Conservation (phyloP, 2,797 vertebrate genomes). For the Buceros bicornis region DNA sequence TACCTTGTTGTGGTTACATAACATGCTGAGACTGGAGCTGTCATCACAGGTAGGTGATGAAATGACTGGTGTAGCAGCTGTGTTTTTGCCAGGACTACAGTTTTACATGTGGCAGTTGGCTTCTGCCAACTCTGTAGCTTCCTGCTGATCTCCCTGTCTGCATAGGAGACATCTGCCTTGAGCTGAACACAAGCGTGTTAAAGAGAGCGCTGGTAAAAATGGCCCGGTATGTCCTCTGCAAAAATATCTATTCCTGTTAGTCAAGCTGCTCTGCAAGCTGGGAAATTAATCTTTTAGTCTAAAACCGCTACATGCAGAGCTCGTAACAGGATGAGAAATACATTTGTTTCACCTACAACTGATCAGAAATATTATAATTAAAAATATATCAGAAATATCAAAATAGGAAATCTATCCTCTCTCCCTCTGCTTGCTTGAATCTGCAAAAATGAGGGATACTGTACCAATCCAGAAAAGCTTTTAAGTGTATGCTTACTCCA, state of each 20-base stretch:
- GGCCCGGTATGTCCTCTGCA: background rate
- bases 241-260: slow-evolving; percentile 9
- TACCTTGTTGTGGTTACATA: background rate
- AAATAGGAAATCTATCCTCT: background rate
- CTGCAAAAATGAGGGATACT: background rate
- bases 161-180: slow-evolving; percentile 18
- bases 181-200: background rate
- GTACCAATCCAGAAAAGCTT: background rate
- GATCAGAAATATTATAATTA: background rate
- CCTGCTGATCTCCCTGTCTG: slow-evolving; percentile 6
- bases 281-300: background rate
- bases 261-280: background rate
- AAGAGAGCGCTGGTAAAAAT: background rate
- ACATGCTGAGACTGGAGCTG: slow-evolving; percentile 18
- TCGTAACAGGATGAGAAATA: background rate
- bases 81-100: background rate
- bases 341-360: background rate
- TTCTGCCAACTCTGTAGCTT: slow-evolving; percentile 38
- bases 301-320: background rate
- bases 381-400: background rate
- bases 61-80: slow-evolving; percentile 51
- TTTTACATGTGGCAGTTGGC: background rate
- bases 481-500: background rate
- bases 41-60: slow-evolving; percentile 28
- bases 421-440: background rate